Evolutionary conservation across 2,113 vertebrate genomes (phyloP).

Genomic region (Mixornis gularis): DNA sequence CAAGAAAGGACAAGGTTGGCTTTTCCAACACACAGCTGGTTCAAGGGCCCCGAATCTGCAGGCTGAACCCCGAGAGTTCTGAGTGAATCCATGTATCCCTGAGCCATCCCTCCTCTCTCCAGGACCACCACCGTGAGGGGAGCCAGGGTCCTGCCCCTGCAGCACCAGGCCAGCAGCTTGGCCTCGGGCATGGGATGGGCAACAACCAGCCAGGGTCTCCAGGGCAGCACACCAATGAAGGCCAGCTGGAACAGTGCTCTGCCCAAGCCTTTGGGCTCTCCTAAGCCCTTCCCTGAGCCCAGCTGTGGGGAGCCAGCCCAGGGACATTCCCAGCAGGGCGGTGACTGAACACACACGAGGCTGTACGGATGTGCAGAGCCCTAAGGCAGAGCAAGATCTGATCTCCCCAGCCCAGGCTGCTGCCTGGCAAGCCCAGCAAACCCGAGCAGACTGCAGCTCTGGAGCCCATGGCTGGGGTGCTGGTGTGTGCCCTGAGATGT

Average conservation of each 20-base stretch:
- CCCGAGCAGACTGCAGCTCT: background rate
- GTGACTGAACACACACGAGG: rapidly evolving
- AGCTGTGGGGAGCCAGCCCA: background rate
- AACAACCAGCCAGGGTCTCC: background rate
- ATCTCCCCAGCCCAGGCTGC: background rate
- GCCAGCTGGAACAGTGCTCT: background rate
- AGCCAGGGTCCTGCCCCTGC: background rate
- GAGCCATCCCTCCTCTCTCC: background rate
- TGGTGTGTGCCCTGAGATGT: background rate
- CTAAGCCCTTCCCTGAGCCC: background rate
- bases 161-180: background rate
- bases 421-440: background rate
- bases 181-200: background rate
- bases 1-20: rapidly evolving
- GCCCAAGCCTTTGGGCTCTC: background rate
- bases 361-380: rapidly evolving
- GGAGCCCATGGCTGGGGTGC: rapidly evolving
- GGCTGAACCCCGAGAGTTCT: rapidly evolving
- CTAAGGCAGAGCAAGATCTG: background rate
- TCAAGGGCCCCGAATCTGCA: background rate
- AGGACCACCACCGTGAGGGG: rapidly evolving
- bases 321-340: rapidly evolving
- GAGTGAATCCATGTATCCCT: background rate
- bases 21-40: background rate
- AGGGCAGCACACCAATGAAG: rapidly evolving